These are phyloP conservation scores for Ptychodera flava DNA, from an alignment of 35 echinoderm and acorn worm genomes.

Conservation along the genomic window DNA sequence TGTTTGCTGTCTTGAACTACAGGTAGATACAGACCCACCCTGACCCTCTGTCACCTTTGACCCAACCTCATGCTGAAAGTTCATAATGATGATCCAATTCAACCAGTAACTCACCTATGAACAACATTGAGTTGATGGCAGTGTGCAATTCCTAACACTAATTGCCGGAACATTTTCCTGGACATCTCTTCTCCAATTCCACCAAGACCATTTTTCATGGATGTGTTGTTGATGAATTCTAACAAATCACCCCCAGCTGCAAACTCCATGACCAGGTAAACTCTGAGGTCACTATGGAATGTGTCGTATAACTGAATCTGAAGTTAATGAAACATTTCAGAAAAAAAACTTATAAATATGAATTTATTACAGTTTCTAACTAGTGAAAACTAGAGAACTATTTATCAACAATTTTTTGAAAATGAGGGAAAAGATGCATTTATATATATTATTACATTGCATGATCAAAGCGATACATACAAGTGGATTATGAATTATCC, in stretches of 20 bases:
- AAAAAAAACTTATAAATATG: background rate
- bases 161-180: conserved; percentile 62
- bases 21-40: no score
- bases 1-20: no score
- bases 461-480: no score
- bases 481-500: no score
- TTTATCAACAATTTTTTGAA: no score
- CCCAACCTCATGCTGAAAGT: no score
- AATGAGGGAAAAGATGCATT: no score
- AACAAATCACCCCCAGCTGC: conserved; percentile 85
- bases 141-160: conserved; percentile 61
- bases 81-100: no score
- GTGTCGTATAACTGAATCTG: conserved; percentile 92
- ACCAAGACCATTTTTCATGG: conserved; percentile 62
- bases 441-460: no score
- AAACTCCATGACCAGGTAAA: conserved; percentile 89
- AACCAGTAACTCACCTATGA: conserved; percentile 81
- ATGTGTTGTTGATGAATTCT: conserved; percentile 90
- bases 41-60: no score
- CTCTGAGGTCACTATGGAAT: conserved; percentile 66
- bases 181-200: conserved; percentile 64
- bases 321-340: background rate
- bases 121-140: conserved; percentile 92
- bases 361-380: background rate
- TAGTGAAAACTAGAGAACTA: no score